Evolutionary conservation across 2,888 invertebrate genomes (phyloP), one percentile per base, ranked within the genome.

Genomic region (Nysson spinosus): DNA sequence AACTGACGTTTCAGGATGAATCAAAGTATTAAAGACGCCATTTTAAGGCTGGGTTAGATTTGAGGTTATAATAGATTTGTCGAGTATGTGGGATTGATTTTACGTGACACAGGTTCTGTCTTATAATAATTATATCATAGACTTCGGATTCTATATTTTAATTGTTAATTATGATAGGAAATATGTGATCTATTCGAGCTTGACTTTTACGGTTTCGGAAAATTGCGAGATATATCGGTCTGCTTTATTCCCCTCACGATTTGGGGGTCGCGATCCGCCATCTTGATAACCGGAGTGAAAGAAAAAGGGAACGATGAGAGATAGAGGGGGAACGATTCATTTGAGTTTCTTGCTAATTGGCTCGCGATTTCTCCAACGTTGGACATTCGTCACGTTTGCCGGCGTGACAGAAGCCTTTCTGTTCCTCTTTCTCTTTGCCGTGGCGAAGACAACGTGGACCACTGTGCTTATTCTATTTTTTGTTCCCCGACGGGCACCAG

Each of bases 311-410:
- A 47, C 6, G 1, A 17, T 11, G 22, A 32, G 52, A 16, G 4
- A 46, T 1, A 19, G 50, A 50, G 32, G 7, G 14, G 11, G 46
- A 57, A 34, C 44, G 61, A 67, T 71, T 68, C 62, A 62, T 62
- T 65, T 56, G 75, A 60, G 42, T 50, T 51, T 35, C 35, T 50
- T 61, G 68, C 69, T 75, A 74, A 69, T 75, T 72, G 69, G 57
- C 57, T 43, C 61, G 34, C 61, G 56, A 52, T 62, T 68, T 69
- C 54, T 58, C 44, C 60, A n/a, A n/a, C n/a, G 69, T 43, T 32
- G 55, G 57, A 56, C 56, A 63, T 50, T 67, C 68, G 63, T 72
- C 60, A 63, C 61, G 50, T 49, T 43, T 37, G 49, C 49, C 46
- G 49, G 46, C 26, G 57, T 49, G 43, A 66, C 35, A 60, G 46